phyloP scores from a whole-genome alignment of 2,888 invertebrate species.

The Nomada goodeniana region DNA sequence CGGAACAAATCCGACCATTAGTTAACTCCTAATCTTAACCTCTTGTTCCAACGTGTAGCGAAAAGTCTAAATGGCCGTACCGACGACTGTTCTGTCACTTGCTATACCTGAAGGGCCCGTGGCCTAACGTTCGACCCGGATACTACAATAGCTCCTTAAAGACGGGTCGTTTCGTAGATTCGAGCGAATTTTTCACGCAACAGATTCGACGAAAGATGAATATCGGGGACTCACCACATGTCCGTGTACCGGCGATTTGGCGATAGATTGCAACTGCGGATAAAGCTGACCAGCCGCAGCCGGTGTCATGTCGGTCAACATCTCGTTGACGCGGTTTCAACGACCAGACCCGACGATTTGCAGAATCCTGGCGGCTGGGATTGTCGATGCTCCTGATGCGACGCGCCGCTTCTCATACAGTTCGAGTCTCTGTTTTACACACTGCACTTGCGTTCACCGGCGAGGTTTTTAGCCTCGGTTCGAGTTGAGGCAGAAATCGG shows the following conservation, averaged over 20 bases:
- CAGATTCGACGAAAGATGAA: neutral
- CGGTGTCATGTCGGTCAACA: slow-evolving; percentile 84
- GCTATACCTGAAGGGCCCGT: neutral
- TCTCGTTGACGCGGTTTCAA: slow-evolving; percentile 64
- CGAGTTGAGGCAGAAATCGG: slow-evolving; percentile 9
- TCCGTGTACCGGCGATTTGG: slow-evolving; percentile 82
- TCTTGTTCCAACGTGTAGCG: neutral
- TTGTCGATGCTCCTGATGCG: neutral
- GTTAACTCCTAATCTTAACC: neutral
- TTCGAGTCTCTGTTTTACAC: slow-evolving; percentile 21
- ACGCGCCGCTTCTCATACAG: neutral
- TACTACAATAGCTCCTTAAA: no score
- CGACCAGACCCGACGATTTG: slow-evolving; percentile 15
- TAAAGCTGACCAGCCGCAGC: slow-evolving; percentile 84
- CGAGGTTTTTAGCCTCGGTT: slow-evolving; percentile 8
- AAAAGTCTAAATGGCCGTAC: neutral
- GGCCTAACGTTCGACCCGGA: no score
- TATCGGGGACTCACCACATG: slow-evolving; percentile 82
- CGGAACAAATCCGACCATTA: slow-evolving; percentile 18
- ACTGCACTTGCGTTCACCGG: slow-evolving; percentile 46
- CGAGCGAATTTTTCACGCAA: neutral
- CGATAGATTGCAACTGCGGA: slow-evolving; percentile 83
- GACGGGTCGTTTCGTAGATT: no score
- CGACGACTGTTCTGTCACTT: neutral
- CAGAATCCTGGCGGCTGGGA: slow-evolving; percentile 40